Evolutionary conservation across 2,888 invertebrate genomes (phyloP), one percentile per base, ranked within the genome.

Genomic region (Rhimphoctona megacephalus): DNA sequence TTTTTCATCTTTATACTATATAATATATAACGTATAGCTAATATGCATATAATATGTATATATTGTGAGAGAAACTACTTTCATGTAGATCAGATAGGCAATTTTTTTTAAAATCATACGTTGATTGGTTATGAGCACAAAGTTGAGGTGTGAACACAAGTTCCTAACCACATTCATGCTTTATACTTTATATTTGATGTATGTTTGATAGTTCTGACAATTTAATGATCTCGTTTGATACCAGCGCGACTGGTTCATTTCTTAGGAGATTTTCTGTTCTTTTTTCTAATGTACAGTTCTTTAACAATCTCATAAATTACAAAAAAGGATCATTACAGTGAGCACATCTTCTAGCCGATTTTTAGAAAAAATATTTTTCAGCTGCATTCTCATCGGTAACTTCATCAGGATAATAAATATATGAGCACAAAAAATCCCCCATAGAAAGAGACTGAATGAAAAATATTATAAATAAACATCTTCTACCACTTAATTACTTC

Each of bases 91-190:
- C 19, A 25, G 54, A 69, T 43, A 43, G 25, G 19, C 22, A 14
- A 70, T 61, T 57, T 70, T 79, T 69, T 54, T 67, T 17, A 11
- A 0, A 3, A 57, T 19, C 39, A 52, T 30, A 19, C 25, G 8
- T 19, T 69, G 25, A 69, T 69, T 79, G 43, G 79, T 11, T 57
- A 25, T 30, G 14, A 25, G 30, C 9, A 30, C 9, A 30, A 61
- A 61, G 30, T 61, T 30, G 19, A 57, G 19, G 30, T 79, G 43
- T 46, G 52, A 79, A 57, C 69, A 33, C 52, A 39, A 43, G 67
- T 36, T 52, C 46, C 14, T 19, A 33, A 77, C 14, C 30, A 39
- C 57, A 17, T 7, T 6, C 9, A 22, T 22, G 36, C 30, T 14
- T 0, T 17, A 19, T 25, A 46, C 70, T 49, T 49, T 30, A n/a